Evolutionary conservation across 2,888 invertebrate genomes (phyloP).

Genomic region (Drosophila yooni): DNA sequence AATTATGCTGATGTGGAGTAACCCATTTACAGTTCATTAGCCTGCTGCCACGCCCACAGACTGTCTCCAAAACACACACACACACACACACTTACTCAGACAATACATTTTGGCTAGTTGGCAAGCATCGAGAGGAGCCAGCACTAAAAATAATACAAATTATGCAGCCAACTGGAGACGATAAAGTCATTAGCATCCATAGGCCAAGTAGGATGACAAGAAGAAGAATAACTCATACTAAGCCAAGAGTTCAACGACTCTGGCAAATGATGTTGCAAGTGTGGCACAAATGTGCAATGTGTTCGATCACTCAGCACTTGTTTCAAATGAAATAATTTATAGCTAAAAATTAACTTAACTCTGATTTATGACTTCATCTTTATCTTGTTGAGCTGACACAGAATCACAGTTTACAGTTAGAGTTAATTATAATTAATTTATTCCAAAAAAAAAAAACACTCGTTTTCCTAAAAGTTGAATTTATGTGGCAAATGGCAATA

Average conservation of each 20-base stretch:
- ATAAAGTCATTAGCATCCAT: constrained; percentile 67
- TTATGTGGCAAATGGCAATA: no score
- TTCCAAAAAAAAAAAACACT: no score
- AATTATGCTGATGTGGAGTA: constrained; percentile 68
- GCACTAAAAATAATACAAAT: constrained; percentile 62
- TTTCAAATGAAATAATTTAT: neutral
- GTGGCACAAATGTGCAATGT: constrained; percentile 8
- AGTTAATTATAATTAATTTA: neutral
- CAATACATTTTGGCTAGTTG: constrained; percentile 40
- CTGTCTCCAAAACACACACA: constrained; percentile 3
- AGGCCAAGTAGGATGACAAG: constrained; percentile 37
- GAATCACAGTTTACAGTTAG: neutral
- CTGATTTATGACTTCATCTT: no score
- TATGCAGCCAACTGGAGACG: constrained; percentile 70
- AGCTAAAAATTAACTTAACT: no score
- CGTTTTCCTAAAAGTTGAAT: no score
- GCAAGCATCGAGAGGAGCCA: constrained; percentile 46
- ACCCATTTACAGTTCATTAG: constrained; percentile 72
- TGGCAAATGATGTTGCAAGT: constrained; percentile 2
- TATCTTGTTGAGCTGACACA: no score
- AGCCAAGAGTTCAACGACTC: constrained; percentile 28
- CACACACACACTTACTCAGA: neutral
- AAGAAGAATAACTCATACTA: constrained; percentile 9
- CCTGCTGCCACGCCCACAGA: constrained; percentile 45
- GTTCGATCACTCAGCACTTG: constrained; percentile 16